Evolutionary conservation across 2,888 invertebrate genomes (phyloP).

Genomic region (Chrysolina americana): DNA sequence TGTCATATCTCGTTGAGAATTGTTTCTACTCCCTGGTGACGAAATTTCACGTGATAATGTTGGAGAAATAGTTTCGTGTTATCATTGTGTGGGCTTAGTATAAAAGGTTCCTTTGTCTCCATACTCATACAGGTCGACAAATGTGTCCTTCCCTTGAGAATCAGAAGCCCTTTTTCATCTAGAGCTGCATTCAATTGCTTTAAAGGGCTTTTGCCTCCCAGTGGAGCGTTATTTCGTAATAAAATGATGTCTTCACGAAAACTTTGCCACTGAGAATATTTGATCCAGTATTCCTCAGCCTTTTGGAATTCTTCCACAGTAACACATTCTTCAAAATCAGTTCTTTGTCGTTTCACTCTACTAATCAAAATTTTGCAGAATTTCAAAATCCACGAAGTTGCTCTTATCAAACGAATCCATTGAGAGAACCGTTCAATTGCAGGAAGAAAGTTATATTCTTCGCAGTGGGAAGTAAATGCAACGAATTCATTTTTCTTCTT

Average conservation of each 20-base stretch:
- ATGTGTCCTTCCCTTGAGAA: background rate
- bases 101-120: background rate
- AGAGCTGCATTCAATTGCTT: too few species aligned
- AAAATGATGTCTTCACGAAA: too few species aligned
- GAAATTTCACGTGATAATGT: background rate
- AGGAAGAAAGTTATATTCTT: background rate
- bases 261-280: too few species aligned
- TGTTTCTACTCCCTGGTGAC: slow-evolving; percentile 25
- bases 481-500: background rate
- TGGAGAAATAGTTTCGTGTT: background rate
- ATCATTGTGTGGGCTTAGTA: background rate
- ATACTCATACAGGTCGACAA: too few species aligned
- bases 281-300: too few species aligned
- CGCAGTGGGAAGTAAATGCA: background rate
- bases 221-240: too few species aligned
- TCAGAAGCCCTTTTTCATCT: background rate
- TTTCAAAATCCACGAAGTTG: too few species aligned
- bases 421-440: background rate
- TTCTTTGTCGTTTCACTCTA: too few species aligned
- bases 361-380: background rate
- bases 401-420: background rate
- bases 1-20: slow-evolving; percentile 28
- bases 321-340: background rate
- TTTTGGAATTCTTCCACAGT: background rate
- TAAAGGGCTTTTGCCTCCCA: too few species aligned